Percentiles rank a stretch among this genome's conserved stretches.
These are phyloP conservation scores for Aphelenchoides fujianensis DNA, from an alignment of 1,140 invertebrate genomes.

Conservation along the genomic window DNA sequence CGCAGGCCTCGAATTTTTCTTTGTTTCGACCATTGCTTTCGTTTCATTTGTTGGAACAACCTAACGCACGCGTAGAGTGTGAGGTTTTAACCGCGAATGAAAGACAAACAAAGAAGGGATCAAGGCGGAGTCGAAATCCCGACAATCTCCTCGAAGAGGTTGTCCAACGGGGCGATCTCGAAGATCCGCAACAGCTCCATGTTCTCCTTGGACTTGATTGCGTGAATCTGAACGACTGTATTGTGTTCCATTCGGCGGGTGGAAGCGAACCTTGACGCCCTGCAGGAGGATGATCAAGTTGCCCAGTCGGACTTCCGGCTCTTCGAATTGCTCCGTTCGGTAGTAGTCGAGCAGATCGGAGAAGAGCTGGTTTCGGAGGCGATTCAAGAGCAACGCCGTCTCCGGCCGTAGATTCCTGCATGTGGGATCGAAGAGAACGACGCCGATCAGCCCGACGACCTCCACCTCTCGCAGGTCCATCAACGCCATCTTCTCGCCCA, in stretches of 20 bases:
- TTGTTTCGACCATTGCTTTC: too few relatives aligned
- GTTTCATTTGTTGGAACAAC: too few relatives aligned
- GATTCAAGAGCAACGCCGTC: conserved; percentile 12
- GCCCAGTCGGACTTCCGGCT: conserved; percentile 32
- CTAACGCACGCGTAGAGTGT: too few relatives aligned
- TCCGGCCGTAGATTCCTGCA: neutral
- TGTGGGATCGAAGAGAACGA: conserved; percentile 32
- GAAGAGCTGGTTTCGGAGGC: conserved; percentile 28
- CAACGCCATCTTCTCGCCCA: conserved; percentile 31
- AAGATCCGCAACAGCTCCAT: conserved; percentile 31
- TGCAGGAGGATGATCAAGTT: conserved; percentile 31
- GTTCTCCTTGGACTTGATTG: conserved; percentile 29
- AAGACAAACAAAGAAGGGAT: too few relatives aligned
- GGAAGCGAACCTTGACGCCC: conserved; percentile 29
- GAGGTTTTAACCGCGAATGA: too few relatives aligned
- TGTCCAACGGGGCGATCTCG: conserved; percentile 26
- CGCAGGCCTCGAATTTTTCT: too few relatives aligned
- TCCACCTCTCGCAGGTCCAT: conserved; percentile 20
- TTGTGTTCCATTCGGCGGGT: too few relatives aligned
- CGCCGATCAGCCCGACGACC: conserved; percentile 25
- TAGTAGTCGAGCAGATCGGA: conserved; percentile 27
- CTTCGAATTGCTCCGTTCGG: conserved; percentile 14
- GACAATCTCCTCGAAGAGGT: conserved; percentile 32
- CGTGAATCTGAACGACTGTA: conserved; percentile 23
- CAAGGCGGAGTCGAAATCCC: conserved; percentile 21